Percentiles rank a stretch among this genome's conserved stretches.
Evolutionary conservation across 2,888 invertebrate species (phyloP).

Genomic region (Urechis unicinctus): DNA sequence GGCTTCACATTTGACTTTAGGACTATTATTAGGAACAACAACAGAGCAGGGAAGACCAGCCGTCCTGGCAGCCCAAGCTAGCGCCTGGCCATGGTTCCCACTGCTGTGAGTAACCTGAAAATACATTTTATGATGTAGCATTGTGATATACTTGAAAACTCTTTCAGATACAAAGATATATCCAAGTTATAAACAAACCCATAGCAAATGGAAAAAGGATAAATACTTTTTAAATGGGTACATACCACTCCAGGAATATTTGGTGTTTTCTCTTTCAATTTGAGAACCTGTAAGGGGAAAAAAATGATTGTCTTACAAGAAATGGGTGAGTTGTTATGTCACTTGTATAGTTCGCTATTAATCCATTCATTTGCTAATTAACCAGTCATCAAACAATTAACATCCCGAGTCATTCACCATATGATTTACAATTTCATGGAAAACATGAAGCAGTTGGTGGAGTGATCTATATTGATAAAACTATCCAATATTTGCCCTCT

Average conservation of each 20-base stretch:
- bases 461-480: too few species aligned
- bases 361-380: too few species aligned
- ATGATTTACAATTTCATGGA: too few species aligned
- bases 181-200: neutral
- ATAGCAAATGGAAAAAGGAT: neutral
- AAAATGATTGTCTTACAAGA: neutral
- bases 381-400: too few species aligned
- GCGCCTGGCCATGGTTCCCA: conserved; percentile 54
- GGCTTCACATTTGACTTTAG: conserved; percentile 48
- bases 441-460: too few species aligned
- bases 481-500: too few species aligned
- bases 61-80: conserved; percentile 47
- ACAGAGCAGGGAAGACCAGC: conserved; percentile 48
- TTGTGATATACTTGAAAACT: too few species aligned
- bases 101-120: conserved; percentile 53
- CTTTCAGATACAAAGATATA: too few species aligned
- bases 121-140: too few species aligned
- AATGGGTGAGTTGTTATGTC: too few species aligned
- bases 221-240: neutral
- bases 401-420: too few species aligned
- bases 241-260: conserved; percentile 27
- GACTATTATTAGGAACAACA: conserved; percentile 51
- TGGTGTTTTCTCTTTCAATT: neutral
- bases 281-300: neutral
- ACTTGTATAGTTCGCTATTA: too few species aligned